These are phyloP conservation scores for Scomber japonicus DNA, from an alignment of 2,113 vertebrate species.

Conservation along the genomic window DNA sequence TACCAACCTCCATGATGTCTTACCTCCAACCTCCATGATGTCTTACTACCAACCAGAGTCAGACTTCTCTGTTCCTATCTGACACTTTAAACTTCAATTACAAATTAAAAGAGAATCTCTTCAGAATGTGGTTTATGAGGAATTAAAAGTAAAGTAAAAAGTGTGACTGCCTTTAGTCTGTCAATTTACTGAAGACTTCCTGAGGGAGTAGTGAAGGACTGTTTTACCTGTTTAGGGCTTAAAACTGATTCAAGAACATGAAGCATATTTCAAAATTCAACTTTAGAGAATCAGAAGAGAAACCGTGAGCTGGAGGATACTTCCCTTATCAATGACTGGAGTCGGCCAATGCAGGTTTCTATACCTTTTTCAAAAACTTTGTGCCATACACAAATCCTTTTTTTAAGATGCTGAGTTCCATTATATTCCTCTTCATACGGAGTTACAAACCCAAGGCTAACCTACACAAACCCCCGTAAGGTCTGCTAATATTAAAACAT, in stretches of 20 bases:
- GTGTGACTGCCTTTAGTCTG: no score
- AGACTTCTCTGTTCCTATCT: no score
- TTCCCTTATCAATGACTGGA: not conserved
- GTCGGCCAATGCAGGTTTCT: not conserved
- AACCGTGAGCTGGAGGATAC: not conserved
- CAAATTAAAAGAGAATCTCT: no score
- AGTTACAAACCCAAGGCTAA: not conserved
- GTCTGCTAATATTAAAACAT: not conserved
- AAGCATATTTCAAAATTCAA: not conserved
- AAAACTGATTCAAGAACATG: not conserved
- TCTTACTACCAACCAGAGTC: no score
- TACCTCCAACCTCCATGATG: no score
- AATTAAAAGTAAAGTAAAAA: no score
- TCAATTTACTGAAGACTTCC: no score
- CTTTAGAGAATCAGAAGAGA: not conserved
- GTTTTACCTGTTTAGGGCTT: not conserved
- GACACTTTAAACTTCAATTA: no score
- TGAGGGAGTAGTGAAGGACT: not conserved
- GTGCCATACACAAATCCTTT: constrained; percentile 1
- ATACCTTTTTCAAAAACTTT: not conserved
- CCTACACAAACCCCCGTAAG: not conserved
- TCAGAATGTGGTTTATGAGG: no score
- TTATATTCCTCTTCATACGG: not conserved
- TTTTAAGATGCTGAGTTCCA: not conserved
- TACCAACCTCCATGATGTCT: no score